Evolutionary conservation across 1,140 invertebrate species (phyloP).

Genomic region (Drosophila bifasciata): DNA sequence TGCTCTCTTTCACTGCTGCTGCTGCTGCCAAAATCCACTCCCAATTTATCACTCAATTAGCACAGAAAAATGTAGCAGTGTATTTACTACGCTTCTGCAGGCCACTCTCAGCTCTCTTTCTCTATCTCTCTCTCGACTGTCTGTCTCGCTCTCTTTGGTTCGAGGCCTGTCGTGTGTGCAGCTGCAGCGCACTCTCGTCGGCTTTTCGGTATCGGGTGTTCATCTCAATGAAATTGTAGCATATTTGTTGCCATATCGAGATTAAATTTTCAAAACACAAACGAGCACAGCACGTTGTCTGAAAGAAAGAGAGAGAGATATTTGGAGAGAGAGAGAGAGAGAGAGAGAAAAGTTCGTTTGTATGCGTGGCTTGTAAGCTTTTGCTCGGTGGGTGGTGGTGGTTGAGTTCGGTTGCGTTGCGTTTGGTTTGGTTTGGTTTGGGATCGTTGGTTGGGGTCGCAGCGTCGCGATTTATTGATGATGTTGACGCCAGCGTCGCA

Average conservation of each 20-base stretch:
- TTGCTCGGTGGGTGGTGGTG: slow-evolving; percentile 28
- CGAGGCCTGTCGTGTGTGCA: slow-evolving; percentile 25
- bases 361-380: slow-evolving; percentile 72
- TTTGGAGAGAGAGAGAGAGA: slow-evolving; percentile 11
- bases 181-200: slow-evolving; percentile 57
- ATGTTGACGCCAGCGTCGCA: slow-evolving; percentile 61
- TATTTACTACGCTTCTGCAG: slow-evolving; percentile 81
- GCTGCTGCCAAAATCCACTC: slow-evolving; percentile 69
- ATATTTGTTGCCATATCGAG: slow-evolving; percentile 83
- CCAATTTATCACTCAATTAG: slow-evolving; percentile 84
- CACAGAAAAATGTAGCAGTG: slow-evolving; percentile 83
- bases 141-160: not conserved
- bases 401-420: slow-evolving; percentile 47
- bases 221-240: slow-evolving; percentile 83
- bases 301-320: slow-evolving; percentile 11
- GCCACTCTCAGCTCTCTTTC: slow-evolving; percentile 29
- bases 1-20: slow-evolving; percentile 34
- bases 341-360: slow-evolving; percentile 35
- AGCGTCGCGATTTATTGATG: slow-evolving; percentile 74
- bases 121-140: not conserved
- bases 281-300: slow-evolving; percentile 63
- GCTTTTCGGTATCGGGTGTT: slow-evolving; percentile 77
- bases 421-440: slow-evolving; percentile 38
- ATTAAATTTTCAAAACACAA: slow-evolving; percentile 83
- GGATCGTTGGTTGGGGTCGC: slow-evolving; percentile 58